Evolutionary conservation across 2,888 invertebrate genomes (phyloP).

Genomic region (Leptopilina drosophilae): DNA sequence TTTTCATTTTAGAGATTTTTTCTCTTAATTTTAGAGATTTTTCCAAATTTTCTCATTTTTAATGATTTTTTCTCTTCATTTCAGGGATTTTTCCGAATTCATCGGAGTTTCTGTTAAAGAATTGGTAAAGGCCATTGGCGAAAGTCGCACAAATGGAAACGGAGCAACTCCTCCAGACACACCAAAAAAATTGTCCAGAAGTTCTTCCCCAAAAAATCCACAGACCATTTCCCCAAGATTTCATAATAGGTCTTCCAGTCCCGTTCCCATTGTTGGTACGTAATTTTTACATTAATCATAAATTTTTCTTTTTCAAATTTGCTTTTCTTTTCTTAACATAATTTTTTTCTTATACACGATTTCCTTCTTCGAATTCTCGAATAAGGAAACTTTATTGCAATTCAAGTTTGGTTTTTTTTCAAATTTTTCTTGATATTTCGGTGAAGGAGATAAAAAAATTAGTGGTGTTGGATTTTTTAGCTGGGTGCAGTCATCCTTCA

Average conservation of each 20-base stretch:
- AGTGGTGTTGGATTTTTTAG: conserved; percentile 71
- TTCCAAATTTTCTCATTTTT: too few species aligned
- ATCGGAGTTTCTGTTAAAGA: conserved; percentile 85
- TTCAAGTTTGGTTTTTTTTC: too few species aligned
- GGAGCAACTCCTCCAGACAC: conserved; percentile 85
- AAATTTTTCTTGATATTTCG: too few species aligned
- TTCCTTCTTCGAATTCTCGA: too few species aligned
- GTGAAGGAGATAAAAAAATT: conserved; percentile 47
- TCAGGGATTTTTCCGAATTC: conserved; percentile 79
- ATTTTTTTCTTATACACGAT: too few species aligned
- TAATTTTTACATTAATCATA: conserved; percentile 48
- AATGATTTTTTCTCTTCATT: not conserved
- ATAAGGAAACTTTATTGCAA: not conserved
- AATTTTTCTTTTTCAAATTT: not conserved
- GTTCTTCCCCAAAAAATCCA: conserved; percentile 78
- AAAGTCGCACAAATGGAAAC: conserved; percentile 88
- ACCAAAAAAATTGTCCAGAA: conserved; percentile 78
- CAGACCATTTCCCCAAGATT: conserved; percentile 78
- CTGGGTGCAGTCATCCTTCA: conserved; percentile 74
- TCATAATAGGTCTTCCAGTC: conserved; percentile 80
- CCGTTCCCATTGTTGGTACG: conserved; percentile 81
- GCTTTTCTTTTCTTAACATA: too few species aligned
- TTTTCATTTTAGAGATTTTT: too few species aligned
- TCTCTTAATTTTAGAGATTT: too few species aligned
- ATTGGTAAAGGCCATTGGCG: conserved; percentile 85